Conservation (phyloP, 2,797 vertebrate species). For the Phoxinus dragarum region DNA sequence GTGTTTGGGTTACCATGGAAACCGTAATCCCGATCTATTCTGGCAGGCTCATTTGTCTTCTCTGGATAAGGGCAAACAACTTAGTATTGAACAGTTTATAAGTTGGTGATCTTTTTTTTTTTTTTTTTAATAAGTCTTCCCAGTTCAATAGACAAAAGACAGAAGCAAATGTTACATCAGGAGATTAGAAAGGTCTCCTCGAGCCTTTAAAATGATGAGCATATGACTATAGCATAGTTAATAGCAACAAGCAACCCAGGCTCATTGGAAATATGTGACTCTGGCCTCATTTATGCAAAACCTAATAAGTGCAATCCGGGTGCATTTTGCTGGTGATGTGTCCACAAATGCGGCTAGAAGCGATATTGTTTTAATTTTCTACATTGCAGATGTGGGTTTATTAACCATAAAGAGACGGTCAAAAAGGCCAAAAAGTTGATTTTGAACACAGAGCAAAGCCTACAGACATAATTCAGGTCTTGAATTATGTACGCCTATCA, state of each 20-base stretch:
- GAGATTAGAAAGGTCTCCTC: conserved; percentile 1
- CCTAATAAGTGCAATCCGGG: no score
- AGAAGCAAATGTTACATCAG: conserved; percentile 29
- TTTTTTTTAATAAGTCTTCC: conserved; percentile 17
- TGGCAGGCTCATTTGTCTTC: conserved; percentile 27
- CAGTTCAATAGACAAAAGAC: conserved; percentile 25
- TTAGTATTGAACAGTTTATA: conserved; percentile 28
- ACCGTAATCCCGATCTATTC: conserved; percentile 7
- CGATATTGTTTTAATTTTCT: not conserved
- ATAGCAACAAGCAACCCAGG: not conserved
- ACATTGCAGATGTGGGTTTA: no score
- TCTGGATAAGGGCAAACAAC: conserved; percentile 23
- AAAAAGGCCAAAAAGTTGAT: no score
- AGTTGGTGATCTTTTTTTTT: conserved; percentile 10
- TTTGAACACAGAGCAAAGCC: no score
- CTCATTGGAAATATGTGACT: not conserved
- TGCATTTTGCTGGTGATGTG: not conserved
- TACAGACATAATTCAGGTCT: not conserved
- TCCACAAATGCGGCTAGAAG: not conserved
- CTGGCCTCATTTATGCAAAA: not conserved
- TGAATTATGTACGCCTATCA: not conserved
- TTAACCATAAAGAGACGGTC: no score
- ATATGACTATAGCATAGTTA: not conserved
- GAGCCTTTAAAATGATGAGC: conserved; percentile 11
- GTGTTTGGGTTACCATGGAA: conserved; percentile 23